Percentiles rank a stretch among this genome's conserved stretches.
phyloP scores from a whole-genome alignment of 2,113 vertebrate genomes.

The Natator depressus region DNA sequence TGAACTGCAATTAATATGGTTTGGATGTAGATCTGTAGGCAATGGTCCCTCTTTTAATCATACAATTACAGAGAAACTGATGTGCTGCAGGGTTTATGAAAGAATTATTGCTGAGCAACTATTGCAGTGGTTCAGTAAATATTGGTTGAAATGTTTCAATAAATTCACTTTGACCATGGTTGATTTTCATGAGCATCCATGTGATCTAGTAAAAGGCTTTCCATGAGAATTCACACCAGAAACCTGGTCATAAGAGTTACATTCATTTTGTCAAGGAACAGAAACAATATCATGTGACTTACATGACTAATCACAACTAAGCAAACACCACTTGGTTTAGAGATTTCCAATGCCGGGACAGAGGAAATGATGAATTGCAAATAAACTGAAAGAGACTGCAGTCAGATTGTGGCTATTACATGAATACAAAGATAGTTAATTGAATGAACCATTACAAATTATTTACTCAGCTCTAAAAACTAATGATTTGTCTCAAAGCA shows the following conservation, averaged over 20 bases:
- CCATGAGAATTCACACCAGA: not conserved
- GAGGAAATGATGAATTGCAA: not conserved
- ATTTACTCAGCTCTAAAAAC: not conserved
- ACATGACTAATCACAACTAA: not conserved
- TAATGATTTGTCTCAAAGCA: not conserved
- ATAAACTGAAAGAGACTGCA: fast-evolving
- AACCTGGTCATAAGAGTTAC: not conserved
- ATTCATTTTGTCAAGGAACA: constrained; percentile 2
- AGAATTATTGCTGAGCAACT: constrained; percentile 61
- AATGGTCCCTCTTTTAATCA: constrained; percentile 27
- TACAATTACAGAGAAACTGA: not conserved
- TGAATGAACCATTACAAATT: not conserved
- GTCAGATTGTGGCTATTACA: not conserved
- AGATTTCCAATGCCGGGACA: not conserved
- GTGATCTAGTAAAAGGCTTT: constrained; percentile 44
- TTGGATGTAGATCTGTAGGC: constrained; percentile 38
- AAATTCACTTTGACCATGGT: constrained; percentile 16
- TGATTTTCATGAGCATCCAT: constrained; percentile 31
- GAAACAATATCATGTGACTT: not conserved
- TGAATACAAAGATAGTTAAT: not conserved
- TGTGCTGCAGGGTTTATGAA: constrained; percentile 19
- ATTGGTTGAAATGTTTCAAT: constrained; percentile 59
- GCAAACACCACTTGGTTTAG: not conserved
- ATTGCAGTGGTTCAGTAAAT: constrained; percentile 44
- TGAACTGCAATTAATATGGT: not conserved